Conservation (phyloP, 2,113 vertebrate species). For the Bujurquina vittata region DNA sequence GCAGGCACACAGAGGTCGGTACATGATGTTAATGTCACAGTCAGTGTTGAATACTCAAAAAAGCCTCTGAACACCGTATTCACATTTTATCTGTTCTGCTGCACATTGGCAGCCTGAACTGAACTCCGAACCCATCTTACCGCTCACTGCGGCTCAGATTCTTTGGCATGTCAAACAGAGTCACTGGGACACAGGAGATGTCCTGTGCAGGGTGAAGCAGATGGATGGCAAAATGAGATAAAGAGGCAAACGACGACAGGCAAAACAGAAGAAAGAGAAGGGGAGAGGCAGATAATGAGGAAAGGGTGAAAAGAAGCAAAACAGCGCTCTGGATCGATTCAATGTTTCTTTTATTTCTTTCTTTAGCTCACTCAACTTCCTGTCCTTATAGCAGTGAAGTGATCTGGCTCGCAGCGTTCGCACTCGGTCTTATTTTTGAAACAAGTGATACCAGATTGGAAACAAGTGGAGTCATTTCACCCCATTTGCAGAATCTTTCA, state of each 20-base stretch:
- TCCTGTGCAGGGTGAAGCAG: not conserved
- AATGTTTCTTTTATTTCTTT: not conserved
- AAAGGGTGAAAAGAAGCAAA: not conserved
- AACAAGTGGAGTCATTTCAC: slow-evolving; percentile 50
- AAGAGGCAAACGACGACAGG: slow-evolving; percentile 35
- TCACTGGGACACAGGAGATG: slow-evolving; percentile 15
- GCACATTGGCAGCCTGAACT: slow-evolving; percentile 4
- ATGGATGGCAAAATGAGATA: slow-evolving; percentile 35
- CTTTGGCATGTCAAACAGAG: slow-evolving; percentile 27
- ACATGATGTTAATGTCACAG: slow-evolving; percentile 59
- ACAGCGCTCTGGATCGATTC: not conserved
- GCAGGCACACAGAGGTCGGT: slow-evolving; percentile 50
- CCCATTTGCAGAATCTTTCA: slow-evolving; percentile 52
- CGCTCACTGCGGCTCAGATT: not conserved
- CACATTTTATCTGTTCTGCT: slow-evolving; percentile 41
- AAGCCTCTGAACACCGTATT: slow-evolving; percentile 19
- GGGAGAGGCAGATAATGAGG: not conserved
- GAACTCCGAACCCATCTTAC: slow-evolving; percentile 25
- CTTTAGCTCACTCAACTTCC: not conserved
- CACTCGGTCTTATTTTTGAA: slow-evolving; percentile 14
- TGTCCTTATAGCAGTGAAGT: not conserved
- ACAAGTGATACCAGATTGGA: slow-evolving; percentile 58
- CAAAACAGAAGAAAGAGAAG: slow-evolving; percentile 3
- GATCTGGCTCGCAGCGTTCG: not conserved
- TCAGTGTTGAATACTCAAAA: slow-evolving; percentile 28